Base-by-base conservation (phyloP, 2,888 invertebrate species). In the Ceraclea dissimilis region DNA sequence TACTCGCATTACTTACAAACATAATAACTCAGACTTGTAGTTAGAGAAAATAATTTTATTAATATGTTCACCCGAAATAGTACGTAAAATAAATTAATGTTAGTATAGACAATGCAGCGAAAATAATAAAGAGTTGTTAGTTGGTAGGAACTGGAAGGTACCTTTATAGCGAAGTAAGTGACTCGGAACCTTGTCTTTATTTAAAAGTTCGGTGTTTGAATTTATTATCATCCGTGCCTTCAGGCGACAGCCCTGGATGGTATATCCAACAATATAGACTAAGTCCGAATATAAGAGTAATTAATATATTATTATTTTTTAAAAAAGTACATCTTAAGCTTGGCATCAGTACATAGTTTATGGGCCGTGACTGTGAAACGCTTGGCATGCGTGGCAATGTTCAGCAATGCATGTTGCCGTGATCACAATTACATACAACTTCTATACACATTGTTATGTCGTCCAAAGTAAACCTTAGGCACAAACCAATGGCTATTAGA, bases 291-390 rank as follows among this genome's bases (percentile, higher is more conserved):
- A 39, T 39, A 39, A 39, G 39, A 39, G 39, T 39, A 39, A 39
- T 39, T 39, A 39, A 39, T 39, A 47, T 20, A 47, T 47, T 47
- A 47, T 47, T 47, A n/a, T 18, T n/a, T 47, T n/a, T 11, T 17
- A 47, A 19, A 20, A 47, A 18, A 5, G 13, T 57, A 58, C 56
- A 53, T 26, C 26, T 26, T 26, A 26, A 26, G 26, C 26, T 60
- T 53, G 52, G 51, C 58, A 58, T 60, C 58, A 58, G 56, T 49
- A 46, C 46, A 34, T 20, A 51, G 53, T 60, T 60, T 60, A 60
- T 60, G 60, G 58, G 44, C 56, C 60, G 60, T 60, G 56, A 60
- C 58, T 39, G 16, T 39, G 13, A 39, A 16, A 39, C 39, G 39
- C 39, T 54, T 49, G 57, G 54, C 54, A 51, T 57, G 50, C 49